Base-by-base conservation (phyloP, 2,113 vertebrate genomes). In the Corythornis madagascariensis region DNA sequence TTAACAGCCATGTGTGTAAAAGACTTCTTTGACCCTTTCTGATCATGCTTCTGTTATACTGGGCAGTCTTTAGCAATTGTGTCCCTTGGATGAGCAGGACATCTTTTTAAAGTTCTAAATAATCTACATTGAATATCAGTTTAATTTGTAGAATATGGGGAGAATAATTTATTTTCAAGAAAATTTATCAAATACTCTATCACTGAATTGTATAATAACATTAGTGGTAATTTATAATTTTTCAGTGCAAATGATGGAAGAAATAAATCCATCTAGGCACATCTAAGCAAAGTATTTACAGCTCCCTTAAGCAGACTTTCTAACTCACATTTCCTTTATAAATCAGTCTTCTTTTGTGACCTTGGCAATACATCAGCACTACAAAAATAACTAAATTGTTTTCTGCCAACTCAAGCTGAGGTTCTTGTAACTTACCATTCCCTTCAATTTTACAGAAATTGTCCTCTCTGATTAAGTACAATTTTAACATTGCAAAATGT, bases 241-340 rank as follows among this genome's bases (percentile, higher is more conserved):
- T 71, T 91, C 47, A 47, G 63, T 77, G 78, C 45, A 91, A 8
- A 6, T 95, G 70, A 91, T 90, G 50, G 43, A 90, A 96, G 60
- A 96, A 89, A 82, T 95, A 96, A 95, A 94, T 96, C 82, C 55
- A 90, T 84, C 67, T 92, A 79, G 86, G n/a, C 63, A 93, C 42
- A 89, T 59, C 42, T 87, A 82, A 83, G 57, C 15, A 84, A 83
- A 70, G 42, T 94, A 95, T 96, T 97, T 94, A 88, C 2, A 28
- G 60, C 72, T 83, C 45, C 5, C 63, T 95, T 90, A 92, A 94
- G 88, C 33, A 91, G 57, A 22, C 26, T 92, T 93, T 92, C 78
- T 76, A 73, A 91, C 33, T 63, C 71, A 72, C 85, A 89, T 83
- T 85, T 78, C 84, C 65, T 77, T 10, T 78, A 79, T 79, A 97